phyloP scores from a whole-genome alignment of 2,113 vertebrate genomes.

The Melanostigma gelatinosum region DNA sequence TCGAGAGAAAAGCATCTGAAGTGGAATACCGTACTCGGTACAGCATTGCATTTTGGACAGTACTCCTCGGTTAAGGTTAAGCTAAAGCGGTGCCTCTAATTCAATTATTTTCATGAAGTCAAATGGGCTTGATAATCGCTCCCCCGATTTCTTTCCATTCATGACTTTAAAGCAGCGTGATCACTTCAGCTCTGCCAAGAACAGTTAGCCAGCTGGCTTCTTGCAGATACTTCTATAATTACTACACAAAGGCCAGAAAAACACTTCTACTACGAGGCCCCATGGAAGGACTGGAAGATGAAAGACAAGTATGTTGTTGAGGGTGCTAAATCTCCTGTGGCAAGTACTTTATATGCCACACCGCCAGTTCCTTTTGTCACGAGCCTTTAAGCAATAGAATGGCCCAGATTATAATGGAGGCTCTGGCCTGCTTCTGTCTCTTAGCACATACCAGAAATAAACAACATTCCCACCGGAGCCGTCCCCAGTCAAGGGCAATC shows the following conservation, averaged over 20 bases:
- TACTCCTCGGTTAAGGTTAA: slow-evolving; percentile 15
- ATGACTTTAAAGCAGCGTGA: slow-evolving; percentile 64
- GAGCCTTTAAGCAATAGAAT: slow-evolving; percentile 68
- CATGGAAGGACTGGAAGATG: slow-evolving; percentile 50
- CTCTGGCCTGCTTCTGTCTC: slow-evolving; percentile 72
- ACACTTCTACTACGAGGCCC: slow-evolving; percentile 47
- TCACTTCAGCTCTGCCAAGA: slow-evolving; percentile 49
- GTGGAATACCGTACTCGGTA: slow-evolving; percentile 1
- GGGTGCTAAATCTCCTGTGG: slow-evolving; percentile 46
- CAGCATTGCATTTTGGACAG: slow-evolving; percentile 10
- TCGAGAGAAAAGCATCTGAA: slow-evolving; percentile 14
- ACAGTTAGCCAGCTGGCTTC: slow-evolving; percentile 60
- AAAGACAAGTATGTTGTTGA: slow-evolving; percentile 39
- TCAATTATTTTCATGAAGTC: slow-evolving; percentile 43
- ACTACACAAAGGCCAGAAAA: slow-evolving; percentile 64
- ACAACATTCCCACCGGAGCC: slow-evolving; percentile 69
- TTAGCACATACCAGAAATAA: slow-evolving; percentile 76
- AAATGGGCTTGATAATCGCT: slow-evolving; percentile 44
- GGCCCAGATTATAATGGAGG: slow-evolving; percentile 70
- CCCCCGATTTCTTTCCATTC: slow-evolving; percentile 51
- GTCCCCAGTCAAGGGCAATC: slow-evolving; percentile 72
- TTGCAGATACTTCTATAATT: slow-evolving; percentile 72
- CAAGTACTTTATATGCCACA: slow-evolving; percentile 51
- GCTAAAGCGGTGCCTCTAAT: slow-evolving; percentile 15
- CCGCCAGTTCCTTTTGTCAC: slow-evolving; percentile 57